A percentile compares a stretch with the other conserved stretches of the same genome.
Conservation (phyloP, 2,888 invertebrate species). For the Zhuqinia jingwanae region DNA sequence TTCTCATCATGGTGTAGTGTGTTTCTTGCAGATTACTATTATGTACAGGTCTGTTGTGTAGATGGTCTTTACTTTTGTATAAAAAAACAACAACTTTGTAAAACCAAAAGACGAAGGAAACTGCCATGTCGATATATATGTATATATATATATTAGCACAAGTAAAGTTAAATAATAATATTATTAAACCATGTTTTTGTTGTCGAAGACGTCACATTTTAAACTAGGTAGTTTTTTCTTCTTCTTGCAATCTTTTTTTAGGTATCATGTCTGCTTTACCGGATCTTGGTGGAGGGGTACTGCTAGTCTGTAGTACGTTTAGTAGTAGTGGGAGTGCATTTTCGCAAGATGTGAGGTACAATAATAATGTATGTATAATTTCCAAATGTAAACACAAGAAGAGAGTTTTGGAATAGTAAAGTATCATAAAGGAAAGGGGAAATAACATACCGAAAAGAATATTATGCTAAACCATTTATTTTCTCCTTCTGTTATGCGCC, state of each 20-base stretch:
- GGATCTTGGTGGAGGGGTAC: too few relatives aligned
- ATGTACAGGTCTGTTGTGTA: neutral
- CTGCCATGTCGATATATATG: too few relatives aligned
- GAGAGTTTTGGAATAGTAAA: constrained; percentile 3
- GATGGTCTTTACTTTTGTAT: neutral
- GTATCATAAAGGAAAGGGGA: constrained; percentile 38
- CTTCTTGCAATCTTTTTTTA: too few relatives aligned
- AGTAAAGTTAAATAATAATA: constrained; percentile 2
- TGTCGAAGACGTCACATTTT: constrained; percentile 41
- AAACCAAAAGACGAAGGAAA: constrained; percentile 4
- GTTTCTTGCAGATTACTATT: constrained; percentile 52
- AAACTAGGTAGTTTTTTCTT: constrained; percentile 34
- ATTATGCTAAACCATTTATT: constrained; percentile 58
- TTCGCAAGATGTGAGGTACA: constrained; percentile 7
- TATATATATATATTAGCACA: too few relatives aligned
- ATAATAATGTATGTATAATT: too few relatives aligned
- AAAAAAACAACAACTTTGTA: constrained; percentile 25
- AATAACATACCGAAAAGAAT: constrained; percentile 47
- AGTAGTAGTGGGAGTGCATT: neutral
- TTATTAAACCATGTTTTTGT: constrained; percentile 30
- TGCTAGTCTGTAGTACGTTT: neutral
- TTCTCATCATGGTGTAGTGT: constrained; percentile 28
- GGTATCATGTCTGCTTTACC: too few relatives aligned
- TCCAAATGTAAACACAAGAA: constrained; percentile 38
- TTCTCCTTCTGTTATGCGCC: constrained; percentile 39